These are phyloP conservation scores for Argynnis bischoffii DNA, from an alignment of 2,888 invertebrate genomes.

Conservation along the genomic window DNA sequence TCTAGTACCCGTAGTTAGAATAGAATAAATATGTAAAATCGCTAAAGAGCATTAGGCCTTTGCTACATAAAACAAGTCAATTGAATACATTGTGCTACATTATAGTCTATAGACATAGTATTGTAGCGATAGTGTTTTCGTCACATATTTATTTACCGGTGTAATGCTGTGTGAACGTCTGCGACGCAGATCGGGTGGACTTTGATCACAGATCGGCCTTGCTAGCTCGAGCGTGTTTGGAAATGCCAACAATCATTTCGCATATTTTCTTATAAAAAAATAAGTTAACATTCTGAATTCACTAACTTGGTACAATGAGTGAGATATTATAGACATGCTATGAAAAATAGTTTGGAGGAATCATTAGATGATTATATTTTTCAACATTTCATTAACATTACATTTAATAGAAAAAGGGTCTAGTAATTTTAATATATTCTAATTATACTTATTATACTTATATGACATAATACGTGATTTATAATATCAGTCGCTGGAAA, in stretches of 20 bases:
- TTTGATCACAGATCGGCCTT: slow-evolving; percentile 61
- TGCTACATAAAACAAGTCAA: background rate
- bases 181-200: slow-evolving; percentile 56
- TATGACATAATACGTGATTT: no score
- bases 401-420: no score
- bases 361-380: background rate
- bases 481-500: no score
- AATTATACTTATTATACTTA: no score
- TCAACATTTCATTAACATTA: no score
- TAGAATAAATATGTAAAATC: no score
- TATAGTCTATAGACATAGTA: background rate
- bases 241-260: slow-evolving; percentile 49
- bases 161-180: slow-evolving; percentile 32
- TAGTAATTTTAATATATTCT: no score
- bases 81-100: no score
- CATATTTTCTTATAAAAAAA: slow-evolving; percentile 28
- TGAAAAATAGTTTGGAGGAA: no score
- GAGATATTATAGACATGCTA: no score
- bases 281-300: slow-evolving; percentile 3
- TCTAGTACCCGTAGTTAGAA: no score
- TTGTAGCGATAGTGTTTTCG: background rate
- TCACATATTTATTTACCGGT: slow-evolving; percentile 21
- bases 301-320: background rate
- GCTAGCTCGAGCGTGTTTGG: slow-evolving; percentile 51
- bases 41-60: no score